phyloP scores from a whole-genome alignment of 2,797 vertebrate genomes.

The Gallinago nigripennis region DNA sequence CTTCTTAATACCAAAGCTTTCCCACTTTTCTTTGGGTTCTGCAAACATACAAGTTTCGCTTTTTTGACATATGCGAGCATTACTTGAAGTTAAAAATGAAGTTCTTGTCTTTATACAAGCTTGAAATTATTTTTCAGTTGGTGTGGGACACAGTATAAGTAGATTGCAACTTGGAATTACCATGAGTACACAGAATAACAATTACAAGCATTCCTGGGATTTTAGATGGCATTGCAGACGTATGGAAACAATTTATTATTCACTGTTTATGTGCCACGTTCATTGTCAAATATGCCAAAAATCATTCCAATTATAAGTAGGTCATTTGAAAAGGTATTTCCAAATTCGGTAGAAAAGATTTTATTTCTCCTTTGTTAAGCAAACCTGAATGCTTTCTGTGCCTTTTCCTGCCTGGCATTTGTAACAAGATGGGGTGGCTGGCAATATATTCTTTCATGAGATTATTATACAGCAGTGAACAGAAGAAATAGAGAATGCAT shows the following conservation, averaged over 20 bases:
- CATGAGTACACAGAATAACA: not conserved
- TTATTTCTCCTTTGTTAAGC: not conserved
- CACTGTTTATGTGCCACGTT: not conserved
- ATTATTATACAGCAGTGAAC: not conserved
- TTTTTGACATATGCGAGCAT: accelerated
- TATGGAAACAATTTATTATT: not conserved
- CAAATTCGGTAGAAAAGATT: not conserved
- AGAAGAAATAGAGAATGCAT: not conserved
- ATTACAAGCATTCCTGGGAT: not conserved
- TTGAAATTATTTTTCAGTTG: not conserved
- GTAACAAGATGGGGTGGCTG: not conserved
- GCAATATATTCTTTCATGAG: not conserved
- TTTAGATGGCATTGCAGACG: not conserved
- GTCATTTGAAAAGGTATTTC: not conserved
- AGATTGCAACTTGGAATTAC: not conserved
- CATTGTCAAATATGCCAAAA: not conserved
- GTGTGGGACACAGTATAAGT: not conserved
- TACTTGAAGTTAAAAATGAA: not conserved
- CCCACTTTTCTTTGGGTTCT: not conserved
- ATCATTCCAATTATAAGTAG: not conserved
- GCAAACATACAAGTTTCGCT: accelerated
- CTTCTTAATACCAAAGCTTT: not conserved
- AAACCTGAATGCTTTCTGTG: not conserved
- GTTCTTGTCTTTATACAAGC: not conserved
- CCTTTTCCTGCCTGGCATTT: not conserved